Conservation (phyloP, 2,888 invertebrate species). For the Ormyrus nitidulus region DNA sequence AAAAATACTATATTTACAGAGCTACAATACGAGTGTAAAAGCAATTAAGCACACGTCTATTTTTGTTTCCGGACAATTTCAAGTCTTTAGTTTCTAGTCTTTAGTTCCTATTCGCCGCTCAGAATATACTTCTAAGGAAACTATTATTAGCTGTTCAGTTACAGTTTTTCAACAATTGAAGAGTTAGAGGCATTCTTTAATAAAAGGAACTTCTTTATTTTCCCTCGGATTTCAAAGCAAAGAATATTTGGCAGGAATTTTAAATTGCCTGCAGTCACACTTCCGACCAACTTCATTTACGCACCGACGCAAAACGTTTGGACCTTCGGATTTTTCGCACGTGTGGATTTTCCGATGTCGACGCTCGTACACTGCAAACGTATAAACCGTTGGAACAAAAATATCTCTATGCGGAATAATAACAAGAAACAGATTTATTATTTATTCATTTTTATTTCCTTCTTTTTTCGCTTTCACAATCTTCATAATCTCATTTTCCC, state of each 20-base stretch:
- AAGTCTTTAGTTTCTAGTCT: slow-evolving; percentile 15
- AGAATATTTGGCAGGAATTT: slow-evolving; percentile 18
- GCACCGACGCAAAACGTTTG: background rate
- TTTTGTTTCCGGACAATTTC: slow-evolving; percentile 2
- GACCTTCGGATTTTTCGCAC: slow-evolving; percentile 33
- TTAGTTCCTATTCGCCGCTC: slow-evolving; percentile 15
- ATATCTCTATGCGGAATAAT: slow-evolving; percentile 25
- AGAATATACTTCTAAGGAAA: slow-evolving; percentile 33
- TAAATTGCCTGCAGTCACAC: background rate
- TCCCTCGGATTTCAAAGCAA: background rate
- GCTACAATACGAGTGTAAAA: slow-evolving; percentile 19
- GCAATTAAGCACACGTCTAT: slow-evolving; percentile 29
- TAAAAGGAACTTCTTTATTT: too few species aligned
- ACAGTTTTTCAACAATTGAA: too few species aligned
- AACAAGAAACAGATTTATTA: background rate
- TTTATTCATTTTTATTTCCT: slow-evolving; percentile 15
- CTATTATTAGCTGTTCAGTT: slow-evolving; percentile 18
- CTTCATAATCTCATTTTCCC: background rate
- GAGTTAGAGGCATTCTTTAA: too few species aligned
- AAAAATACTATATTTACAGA: slow-evolving; percentile 41
- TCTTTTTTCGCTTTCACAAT: slow-evolving; percentile 15
- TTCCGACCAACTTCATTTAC: slow-evolving; percentile 24
- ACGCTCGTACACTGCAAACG: background rate
- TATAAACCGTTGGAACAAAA: slow-evolving; percentile 6
- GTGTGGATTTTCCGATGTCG: slow-evolving; percentile 27